Evolutionary conservation across 2,113 vertebrate genomes (phyloP), one percentile per base, ranked within the genome.

Genomic region (Toxotes chatareus): DNA sequence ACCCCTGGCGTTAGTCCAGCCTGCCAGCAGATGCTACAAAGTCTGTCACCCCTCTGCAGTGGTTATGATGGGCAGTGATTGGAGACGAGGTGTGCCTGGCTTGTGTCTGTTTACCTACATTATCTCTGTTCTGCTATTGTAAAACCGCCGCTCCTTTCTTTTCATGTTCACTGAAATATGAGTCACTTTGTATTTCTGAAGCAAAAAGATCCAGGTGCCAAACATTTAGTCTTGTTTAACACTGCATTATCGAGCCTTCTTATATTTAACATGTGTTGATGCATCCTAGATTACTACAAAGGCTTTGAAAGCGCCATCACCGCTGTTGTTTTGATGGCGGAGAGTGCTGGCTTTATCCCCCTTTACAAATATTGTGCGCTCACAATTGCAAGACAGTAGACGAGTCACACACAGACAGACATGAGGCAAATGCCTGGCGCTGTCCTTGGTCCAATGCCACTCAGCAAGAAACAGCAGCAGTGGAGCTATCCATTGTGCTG

Each of bases 401-500:
- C 1, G 19, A 63, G 42, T 66, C 19, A 6, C 59, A 13, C 27
- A 6, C 57, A 16, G n/a, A 49, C 46, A 61, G 62, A 74, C 34
- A 7, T 34, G 31, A 49, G 62, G 49, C 1, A 4, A 62, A 40
- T 9, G 61, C 57, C 36, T 32, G 72, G 23, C 1, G 1, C 90
- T 91, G 88, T 91, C 88, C 89, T 88, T 88, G 88, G 87, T 88
- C 13, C 70, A 67, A 76, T 47, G 72, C 32, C 59, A 49, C 88
- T 74, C 61, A 17, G 62, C 44, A 49, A 82, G 70, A 65, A 59
- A 12, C 71, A 31, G 76, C 57, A 65, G 80, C 75, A 16, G 21
- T 10, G 66, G 83, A 83, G 82, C 90, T 83, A 21, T 91, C 90
- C 67, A 6, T 85, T 47, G 85, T 90, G 44, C 83, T 87, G 76